These are phyloP conservation scores for Monopterus albus DNA, from an alignment of 2,113 vertebrate species.

Conservation along the genomic window DNA sequence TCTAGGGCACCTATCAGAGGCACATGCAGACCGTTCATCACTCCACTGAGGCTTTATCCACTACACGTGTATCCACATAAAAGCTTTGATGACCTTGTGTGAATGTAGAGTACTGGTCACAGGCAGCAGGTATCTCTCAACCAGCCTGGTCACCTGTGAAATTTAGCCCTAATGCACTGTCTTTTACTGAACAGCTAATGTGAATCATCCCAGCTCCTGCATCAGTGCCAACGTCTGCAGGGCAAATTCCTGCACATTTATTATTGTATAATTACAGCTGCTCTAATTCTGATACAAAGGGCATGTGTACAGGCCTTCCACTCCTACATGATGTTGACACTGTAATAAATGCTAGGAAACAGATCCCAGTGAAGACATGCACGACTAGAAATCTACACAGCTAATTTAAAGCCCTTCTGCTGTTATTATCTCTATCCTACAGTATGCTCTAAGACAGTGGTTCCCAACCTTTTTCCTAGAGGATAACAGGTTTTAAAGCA, in stretches of 20 bases:
- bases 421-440: slow-evolving; percentile 50
- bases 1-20: neutral
- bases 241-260: slow-evolving; percentile 36
- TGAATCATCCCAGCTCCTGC: slow-evolving; percentile 9
- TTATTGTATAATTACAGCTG: slow-evolving; percentile 42
- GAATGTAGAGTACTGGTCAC: no score
- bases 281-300: slow-evolving; percentile 46
- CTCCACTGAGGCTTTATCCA: slow-evolving; percentile 30
- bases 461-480: no score
- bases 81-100: slow-evolving; percentile 60
- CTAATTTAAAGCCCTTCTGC: slow-evolving; percentile 39
- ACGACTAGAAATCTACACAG: slow-evolving; percentile 30
- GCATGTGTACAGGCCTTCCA: neutral
- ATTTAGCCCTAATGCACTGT: slow-evolving; percentile 22
- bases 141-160: slow-evolving; percentile 23
- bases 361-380: slow-evolving; percentile 16
- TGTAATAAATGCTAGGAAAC: slow-evolving; percentile 34
- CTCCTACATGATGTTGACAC: slow-evolving; percentile 32
- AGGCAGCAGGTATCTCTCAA: slow-evolving; percentile 42
- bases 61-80: slow-evolving; percentile 42
- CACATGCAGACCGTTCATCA: slow-evolving; percentile 20
- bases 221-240: neutral
- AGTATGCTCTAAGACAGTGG: slow-evolving; percentile 24
- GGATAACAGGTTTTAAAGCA: neutral
- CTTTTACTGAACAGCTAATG: slow-evolving; percentile 20